Conservation (phyloP, 2,888 invertebrate species). For the Hedya salicella region DNA sequence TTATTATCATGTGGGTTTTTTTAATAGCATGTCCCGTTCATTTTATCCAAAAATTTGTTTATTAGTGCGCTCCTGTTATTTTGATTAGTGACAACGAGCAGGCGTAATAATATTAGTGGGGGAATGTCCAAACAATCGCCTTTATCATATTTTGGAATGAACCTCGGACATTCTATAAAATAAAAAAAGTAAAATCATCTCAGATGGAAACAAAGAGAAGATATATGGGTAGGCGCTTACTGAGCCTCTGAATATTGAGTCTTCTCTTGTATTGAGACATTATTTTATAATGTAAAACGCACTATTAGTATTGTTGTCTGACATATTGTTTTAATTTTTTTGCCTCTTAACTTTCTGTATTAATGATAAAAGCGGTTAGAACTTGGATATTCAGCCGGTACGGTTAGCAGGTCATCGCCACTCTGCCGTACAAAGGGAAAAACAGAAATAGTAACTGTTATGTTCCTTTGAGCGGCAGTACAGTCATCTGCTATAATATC, state of each 20-base stretch:
- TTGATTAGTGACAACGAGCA: conserved; percentile 35
- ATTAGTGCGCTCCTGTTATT: conserved; percentile 34
- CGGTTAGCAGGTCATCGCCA: conserved; percentile 10
- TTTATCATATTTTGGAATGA: background rate
- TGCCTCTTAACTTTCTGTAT: too few relatives aligned
- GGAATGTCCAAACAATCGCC: background rate
- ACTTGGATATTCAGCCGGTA: conserved; percentile 12
- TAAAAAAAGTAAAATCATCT: too few relatives aligned
- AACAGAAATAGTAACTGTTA: background rate
- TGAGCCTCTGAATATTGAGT: too few relatives aligned
- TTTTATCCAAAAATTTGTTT: conserved; percentile 35
- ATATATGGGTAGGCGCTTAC: too few relatives aligned
- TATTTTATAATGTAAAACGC: too few relatives aligned
- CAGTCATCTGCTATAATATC: background rate
- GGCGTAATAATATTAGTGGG: conserved; percentile 10
- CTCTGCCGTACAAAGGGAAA: background rate
- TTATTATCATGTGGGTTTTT: conserved; percentile 84
- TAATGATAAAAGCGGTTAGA: background rate
- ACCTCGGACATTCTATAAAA: background rate
- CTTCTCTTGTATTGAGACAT: too few relatives aligned
- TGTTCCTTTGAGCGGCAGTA: conserved; percentile 12
- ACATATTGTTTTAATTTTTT: too few relatives aligned
- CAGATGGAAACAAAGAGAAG: too few relatives aligned
- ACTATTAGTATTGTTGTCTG: too few relatives aligned
- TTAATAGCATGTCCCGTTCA: conserved; percentile 76